Conservation (phyloP, 2,888 invertebrate species). For the Oscheius sp. region DNA sequence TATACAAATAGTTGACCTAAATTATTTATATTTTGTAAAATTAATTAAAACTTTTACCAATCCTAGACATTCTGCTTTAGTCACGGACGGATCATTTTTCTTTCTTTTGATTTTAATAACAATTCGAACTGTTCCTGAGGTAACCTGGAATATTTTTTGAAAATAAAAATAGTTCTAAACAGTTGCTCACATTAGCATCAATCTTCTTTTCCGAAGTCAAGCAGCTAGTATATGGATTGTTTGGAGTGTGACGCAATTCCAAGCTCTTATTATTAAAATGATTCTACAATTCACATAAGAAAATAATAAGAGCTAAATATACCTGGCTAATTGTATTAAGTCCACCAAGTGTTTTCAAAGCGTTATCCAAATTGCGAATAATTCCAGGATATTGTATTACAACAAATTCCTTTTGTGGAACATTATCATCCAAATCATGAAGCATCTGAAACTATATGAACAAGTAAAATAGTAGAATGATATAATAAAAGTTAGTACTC, state of each 20-base stretch:
- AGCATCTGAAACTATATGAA: constrained; percentile 23
- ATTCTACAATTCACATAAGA: constrained; percentile 37
- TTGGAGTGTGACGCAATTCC: constrained; percentile 64
- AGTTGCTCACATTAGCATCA: constrained; percentile 43
- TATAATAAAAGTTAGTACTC: not conserved
- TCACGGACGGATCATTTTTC: constrained; percentile 45
- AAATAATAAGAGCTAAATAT: not conserved
- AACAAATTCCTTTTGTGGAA: constrained; percentile 47
- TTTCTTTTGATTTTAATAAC: constrained; percentile 61
- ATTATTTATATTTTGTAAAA: constrained; percentile 28
- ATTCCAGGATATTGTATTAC: constrained; percentile 70
- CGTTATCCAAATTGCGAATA: constrained; percentile 67
- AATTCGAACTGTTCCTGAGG: constrained; percentile 63
- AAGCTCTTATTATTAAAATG: constrained; percentile 53
- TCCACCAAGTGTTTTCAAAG: constrained; percentile 69
- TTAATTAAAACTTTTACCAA: constrained; percentile 43
- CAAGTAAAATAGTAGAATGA: not conserved
- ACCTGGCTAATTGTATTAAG: constrained; percentile 59
- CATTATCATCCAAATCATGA: not conserved
- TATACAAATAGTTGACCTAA: constrained; percentile 64
- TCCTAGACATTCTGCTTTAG: constrained; percentile 52
- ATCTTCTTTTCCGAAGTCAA: constrained; percentile 72
- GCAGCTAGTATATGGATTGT: constrained; percentile 64
- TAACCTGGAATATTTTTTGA: constrained; percentile 35
- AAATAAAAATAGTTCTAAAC: not conserved